These are phyloP conservation scores for Tupaia chinensis DNA, from an alignment of 2,113 vertebrate species.

Conservation along the genomic window DNA sequence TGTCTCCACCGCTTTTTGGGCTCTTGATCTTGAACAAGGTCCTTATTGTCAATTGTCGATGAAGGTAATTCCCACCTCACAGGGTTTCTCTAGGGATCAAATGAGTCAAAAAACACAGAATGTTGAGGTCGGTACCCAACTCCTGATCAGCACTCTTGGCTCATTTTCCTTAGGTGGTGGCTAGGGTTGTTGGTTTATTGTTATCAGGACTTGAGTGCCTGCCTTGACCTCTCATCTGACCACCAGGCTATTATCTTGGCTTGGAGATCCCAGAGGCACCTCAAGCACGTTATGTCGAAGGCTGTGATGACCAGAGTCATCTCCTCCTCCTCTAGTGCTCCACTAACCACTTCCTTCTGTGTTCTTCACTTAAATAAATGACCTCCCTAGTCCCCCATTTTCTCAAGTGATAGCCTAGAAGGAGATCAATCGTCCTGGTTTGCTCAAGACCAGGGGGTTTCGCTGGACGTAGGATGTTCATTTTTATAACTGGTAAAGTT, in stretches of 20 bases:
- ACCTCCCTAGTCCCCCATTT: neutral
- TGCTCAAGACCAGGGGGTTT: neutral
- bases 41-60: neutral
- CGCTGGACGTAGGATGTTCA: neutral
- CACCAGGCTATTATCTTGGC: neutral
- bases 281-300: slow-evolving; percentile 30
- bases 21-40: neutral
- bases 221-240: neutral
- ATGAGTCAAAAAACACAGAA: neutral
- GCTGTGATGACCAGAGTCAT: neutral
- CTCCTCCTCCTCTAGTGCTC: neutral
- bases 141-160: neutral
- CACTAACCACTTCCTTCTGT: neutral
- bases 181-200: neutral
- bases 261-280: neutral
- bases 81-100: neutral
- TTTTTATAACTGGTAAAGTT: neutral
- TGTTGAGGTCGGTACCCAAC: neutral
- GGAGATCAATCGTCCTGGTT: neutral
- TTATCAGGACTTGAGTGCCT: neutral
- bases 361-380: neutral
- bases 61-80: neutral
- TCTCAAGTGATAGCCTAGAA: neutral
- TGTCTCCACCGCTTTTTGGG: neutral
- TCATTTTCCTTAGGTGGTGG: neutral